Evolutionary conservation across 2,888 invertebrate species (phyloP).

Genomic region (Pimpla rufipes): DNA sequence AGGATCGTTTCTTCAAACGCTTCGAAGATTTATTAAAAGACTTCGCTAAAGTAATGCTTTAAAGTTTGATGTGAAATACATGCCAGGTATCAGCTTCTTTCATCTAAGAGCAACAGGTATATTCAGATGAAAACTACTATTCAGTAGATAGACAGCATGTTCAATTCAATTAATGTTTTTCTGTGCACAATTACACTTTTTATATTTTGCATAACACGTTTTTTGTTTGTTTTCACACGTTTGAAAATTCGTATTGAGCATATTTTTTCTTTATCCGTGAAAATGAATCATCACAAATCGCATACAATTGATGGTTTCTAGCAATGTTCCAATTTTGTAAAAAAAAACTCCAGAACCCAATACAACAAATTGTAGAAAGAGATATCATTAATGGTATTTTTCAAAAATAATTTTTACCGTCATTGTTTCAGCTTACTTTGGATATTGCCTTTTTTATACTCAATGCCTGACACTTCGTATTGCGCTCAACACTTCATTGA

Average conservation of each 20-base stretch:
- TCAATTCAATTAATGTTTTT: neutral
- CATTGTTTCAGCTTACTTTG: too few relatives aligned
- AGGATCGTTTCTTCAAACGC: neutral
- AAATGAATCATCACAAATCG: too few relatives aligned
- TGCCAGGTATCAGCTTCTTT: neutral
- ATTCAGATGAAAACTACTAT: conserved; percentile 1
- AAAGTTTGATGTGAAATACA: conserved; percentile 4
- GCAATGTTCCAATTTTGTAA: too few relatives aligned
- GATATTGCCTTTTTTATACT: too few relatives aligned
- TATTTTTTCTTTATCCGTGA: too few relatives aligned
- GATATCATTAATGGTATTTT: too few relatives aligned
- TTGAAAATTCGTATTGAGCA: neutral
- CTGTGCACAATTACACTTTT: neutral
- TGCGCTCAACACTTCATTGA: too few relatives aligned
- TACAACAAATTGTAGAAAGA: too few relatives aligned
- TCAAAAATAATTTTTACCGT: too few relatives aligned
- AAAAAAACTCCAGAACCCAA: too few relatives aligned
- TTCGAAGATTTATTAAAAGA: conserved; percentile 6
- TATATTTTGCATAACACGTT: conserved; percentile 9
- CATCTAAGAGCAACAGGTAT: conserved; percentile 18
- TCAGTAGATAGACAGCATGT: neutral
- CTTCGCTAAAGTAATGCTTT: conserved; percentile 9
- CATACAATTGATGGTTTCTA: too few relatives aligned
- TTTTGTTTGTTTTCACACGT: conserved; percentile 16
- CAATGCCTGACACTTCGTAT: too few relatives aligned